Conservation (phyloP, 2,888 invertebrate species). For the Pheosia tremula region DNA sequence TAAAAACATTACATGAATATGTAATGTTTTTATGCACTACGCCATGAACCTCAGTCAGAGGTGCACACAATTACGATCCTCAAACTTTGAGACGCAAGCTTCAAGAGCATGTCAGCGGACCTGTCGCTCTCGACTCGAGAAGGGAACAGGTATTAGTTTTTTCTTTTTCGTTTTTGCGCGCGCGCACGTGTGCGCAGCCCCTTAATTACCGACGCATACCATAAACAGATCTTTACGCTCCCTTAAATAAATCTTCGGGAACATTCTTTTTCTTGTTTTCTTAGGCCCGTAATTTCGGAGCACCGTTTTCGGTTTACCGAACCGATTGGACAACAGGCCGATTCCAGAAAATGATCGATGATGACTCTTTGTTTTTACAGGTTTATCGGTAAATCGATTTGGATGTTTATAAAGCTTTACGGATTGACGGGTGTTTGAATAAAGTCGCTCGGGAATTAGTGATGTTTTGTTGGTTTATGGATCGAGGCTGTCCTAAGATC, state of each 20-base stretch:
- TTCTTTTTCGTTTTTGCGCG: constrained; percentile 77
- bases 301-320: constrained; percentile 75
- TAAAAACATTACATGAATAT: too few relatives aligned
- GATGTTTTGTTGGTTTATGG: constrained; percentile 31
- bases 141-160: constrained; percentile 80
- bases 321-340: constrained; percentile 53
- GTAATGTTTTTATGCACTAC: too few relatives aligned
- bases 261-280: constrained; percentile 73
- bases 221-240: constrained; percentile 85
- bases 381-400: constrained; percentile 64
- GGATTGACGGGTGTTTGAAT: constrained; percentile 48
- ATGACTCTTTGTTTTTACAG: constrained; percentile 77
- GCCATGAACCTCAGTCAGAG: too few relatives aligned
- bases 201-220: constrained; percentile 85
- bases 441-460: constrained; percentile 24
- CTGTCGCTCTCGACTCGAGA: constrained; percentile 73
- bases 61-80: not conserved
- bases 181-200: constrained; percentile 82
- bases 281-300: constrained; percentile 76
- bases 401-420: constrained; percentile 51
- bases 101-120: constrained; percentile 78
- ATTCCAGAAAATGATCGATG: constrained; percentile 69
- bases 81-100: constrained; percentile 62
- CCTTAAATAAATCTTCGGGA: constrained; percentile 82
- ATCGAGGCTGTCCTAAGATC: not conserved